Evolutionary conservation across 2,888 invertebrate species (phyloP).

Genomic region (Pristionchus mayeri): DNA sequence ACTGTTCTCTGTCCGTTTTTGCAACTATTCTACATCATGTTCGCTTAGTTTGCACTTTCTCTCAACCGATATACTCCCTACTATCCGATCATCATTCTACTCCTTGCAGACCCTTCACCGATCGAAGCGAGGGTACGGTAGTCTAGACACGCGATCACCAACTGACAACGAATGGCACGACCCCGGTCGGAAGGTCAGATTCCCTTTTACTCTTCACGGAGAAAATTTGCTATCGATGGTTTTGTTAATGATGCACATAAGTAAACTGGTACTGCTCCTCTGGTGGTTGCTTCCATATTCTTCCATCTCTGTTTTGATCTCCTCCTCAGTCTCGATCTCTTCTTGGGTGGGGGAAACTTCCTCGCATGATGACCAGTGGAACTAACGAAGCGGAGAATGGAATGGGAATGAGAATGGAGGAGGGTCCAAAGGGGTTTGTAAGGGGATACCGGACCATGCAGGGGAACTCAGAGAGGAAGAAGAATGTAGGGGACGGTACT

Average conservation of each 20-base stretch:
- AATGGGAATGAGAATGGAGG: conserved; percentile 28
- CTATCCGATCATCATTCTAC: background rate
- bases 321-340: background rate
- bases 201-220: background rate
- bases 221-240: background rate
- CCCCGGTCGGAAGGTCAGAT: background rate
- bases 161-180: background rate
- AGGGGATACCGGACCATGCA: background rate
- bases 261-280: background rate
- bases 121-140: conserved; percentile 39
- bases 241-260: background rate
- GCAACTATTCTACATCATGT: background rate
- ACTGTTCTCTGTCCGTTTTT: conserved; percentile 14
- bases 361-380: conserved; percentile 7
- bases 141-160: conserved; percentile 3
- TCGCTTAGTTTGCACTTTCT: background rate
- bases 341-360: background rate
- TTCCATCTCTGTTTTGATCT: background rate
- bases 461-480: background rate
- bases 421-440: background rate
- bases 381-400: conserved; percentile 7
- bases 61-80: background rate
- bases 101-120: background rate
- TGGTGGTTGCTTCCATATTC: no score
- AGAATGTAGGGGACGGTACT: background rate